Evolutionary conservation across 2,888 invertebrate genomes (phyloP).

Genomic region (Polydrusus tereticollis): DNA sequence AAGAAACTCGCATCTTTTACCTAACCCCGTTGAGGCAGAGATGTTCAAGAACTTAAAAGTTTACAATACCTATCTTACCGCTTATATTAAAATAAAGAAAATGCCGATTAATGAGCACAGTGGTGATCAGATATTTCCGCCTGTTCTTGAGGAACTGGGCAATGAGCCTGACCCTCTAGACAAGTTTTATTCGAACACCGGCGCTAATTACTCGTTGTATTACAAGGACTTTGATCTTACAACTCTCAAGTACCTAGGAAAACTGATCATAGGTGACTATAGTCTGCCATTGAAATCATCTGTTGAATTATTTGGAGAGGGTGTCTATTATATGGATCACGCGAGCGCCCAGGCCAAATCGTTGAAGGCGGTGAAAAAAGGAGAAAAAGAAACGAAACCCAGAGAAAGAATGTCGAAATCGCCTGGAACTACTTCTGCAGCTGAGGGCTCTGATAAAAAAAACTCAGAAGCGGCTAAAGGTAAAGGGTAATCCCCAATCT

Average conservation of each 20-base stretch:
- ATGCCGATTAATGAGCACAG: slow-evolving; percentile 66
- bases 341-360: slow-evolving; percentile 25
- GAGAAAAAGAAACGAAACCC: slow-evolving; percentile 45
- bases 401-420: slow-evolving; percentile 35
- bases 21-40: slow-evolving; percentile 66
- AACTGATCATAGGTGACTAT: slow-evolving; percentile 65
- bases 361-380: slow-evolving; percentile 49
- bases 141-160: slow-evolving; percentile 57
- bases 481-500: neutral
- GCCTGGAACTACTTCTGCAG: neutral
- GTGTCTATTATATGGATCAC: slow-evolving; percentile 37
- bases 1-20: slow-evolving; percentile 69
- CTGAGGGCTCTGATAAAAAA: slow-evolving; percentile 12
- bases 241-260: slow-evolving; percentile 68
- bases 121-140: slow-evolving; percentile 63
- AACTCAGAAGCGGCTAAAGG: neutral
- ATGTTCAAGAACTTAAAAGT: slow-evolving; percentile 59
- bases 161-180: slow-evolving; percentile 70
- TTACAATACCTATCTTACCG: slow-evolving; percentile 72
- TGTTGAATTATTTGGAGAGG: slow-evolving; percentile 65
- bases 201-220: slow-evolving; percentile 73
- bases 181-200: slow-evolving; percentile 72
- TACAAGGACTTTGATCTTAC: slow-evolving; percentile 70
- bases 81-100: slow-evolving; percentile 70
- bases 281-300: slow-evolving; percentile 63